These are phyloP conservation scores for Gasterosteus nipponicus DNA, from an alignment of 2,113 vertebrate species.

Conservation along the genomic window DNA sequence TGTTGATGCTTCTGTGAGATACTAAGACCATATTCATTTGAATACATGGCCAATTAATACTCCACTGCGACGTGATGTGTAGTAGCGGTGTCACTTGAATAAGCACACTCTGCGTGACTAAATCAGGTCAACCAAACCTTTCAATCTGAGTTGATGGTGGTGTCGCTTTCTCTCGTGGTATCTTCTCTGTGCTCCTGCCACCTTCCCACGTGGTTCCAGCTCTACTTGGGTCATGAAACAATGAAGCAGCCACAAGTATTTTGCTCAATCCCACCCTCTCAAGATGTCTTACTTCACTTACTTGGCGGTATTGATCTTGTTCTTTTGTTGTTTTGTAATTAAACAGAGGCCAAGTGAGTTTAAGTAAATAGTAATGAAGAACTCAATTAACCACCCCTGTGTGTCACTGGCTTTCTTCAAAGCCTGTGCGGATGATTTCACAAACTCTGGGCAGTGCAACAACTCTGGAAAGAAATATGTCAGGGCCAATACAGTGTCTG, in stretches of 20 bases:
- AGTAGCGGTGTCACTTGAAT: slow-evolving; percentile 40
- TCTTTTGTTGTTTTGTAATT: slow-evolving; percentile 75
- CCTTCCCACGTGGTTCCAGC: slow-evolving; percentile 36
- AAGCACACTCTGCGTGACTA: slow-evolving; percentile 43
- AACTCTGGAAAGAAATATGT: slow-evolving; percentile 34
- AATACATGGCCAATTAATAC: slow-evolving; percentile 30
- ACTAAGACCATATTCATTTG: slow-evolving; percentile 20
- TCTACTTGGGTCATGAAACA: slow-evolving; percentile 58
- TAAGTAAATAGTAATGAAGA: slow-evolving; percentile 78
- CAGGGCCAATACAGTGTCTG: slow-evolving; percentile 27
- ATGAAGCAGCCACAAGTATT: slow-evolving; percentile 57
- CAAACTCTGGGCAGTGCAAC: slow-evolving; percentile 2
- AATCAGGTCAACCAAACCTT: slow-evolving; percentile 50
- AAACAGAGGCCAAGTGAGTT: slow-evolving; percentile 72
- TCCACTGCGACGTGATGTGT: slow-evolving; percentile 28
- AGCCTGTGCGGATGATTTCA: slow-evolving; percentile 29
- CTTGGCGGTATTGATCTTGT: slow-evolving; percentile 68
- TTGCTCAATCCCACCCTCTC: slow-evolving; percentile 46
- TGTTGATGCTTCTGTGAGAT: slow-evolving; percentile 2
- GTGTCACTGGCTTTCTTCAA: slow-evolving; percentile 34
- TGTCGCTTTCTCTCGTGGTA: slow-evolving; percentile 36
- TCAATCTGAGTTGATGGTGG: slow-evolving; percentile 38
- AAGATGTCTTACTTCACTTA: slow-evolving; percentile 65
- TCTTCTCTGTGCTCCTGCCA: slow-evolving; percentile 37
- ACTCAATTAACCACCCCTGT: slow-evolving; percentile 55